A percentile compares a stretch with the other conserved stretches of the same genome.
These are phyloP conservation scores for Meles meles DNA, from an alignment of 2,113 vertebrate genomes.

Conservation along the genomic window DNA sequence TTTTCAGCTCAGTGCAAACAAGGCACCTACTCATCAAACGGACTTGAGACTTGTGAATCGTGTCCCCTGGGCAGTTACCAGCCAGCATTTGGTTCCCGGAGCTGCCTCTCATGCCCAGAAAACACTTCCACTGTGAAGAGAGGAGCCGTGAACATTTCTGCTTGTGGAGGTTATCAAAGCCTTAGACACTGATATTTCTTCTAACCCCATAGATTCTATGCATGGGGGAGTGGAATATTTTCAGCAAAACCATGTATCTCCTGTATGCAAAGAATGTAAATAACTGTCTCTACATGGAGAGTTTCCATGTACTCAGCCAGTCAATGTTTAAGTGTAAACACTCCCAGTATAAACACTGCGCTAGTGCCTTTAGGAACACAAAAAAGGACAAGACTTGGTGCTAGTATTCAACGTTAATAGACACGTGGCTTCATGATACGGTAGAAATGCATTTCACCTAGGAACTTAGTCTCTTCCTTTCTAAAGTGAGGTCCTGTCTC, in stretches of 20 bases:
- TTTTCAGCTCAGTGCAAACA: slow-evolving; percentile 94
- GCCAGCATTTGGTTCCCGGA: slow-evolving; percentile 86
- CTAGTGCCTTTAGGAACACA: background rate
- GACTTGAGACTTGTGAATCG: slow-evolving; percentile 96
- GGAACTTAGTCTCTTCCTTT: background rate
- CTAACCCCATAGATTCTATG: background rate
- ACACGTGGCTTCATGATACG: background rate
- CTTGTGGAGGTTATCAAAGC: slow-evolving; percentile 92
- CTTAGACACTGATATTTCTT: background rate
- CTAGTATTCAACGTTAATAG: background rate
- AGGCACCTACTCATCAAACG: slow-evolving; percentile 92
- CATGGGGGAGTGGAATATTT: background rate
- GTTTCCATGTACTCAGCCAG: background rate
- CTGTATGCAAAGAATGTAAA: slow-evolving; percentile 27
- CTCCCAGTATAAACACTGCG: background rate
- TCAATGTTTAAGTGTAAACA: background rate
- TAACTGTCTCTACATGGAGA: background rate
- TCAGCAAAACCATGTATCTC: background rate
- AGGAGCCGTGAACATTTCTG: slow-evolving; percentile 88
- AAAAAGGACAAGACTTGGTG: background rate
- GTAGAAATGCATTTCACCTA: background rate
- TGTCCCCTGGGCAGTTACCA: slow-evolving; percentile 95
- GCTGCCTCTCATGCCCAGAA: slow-evolving; percentile 89
- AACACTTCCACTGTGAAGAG: slow-evolving; percentile 93
- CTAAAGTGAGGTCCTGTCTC: background rate